Percentiles rank a stretch among this genome's conserved stretches.
Conservation (phyloP, 2,113 vertebrate genomes). For the Bos javanicus region DNA sequence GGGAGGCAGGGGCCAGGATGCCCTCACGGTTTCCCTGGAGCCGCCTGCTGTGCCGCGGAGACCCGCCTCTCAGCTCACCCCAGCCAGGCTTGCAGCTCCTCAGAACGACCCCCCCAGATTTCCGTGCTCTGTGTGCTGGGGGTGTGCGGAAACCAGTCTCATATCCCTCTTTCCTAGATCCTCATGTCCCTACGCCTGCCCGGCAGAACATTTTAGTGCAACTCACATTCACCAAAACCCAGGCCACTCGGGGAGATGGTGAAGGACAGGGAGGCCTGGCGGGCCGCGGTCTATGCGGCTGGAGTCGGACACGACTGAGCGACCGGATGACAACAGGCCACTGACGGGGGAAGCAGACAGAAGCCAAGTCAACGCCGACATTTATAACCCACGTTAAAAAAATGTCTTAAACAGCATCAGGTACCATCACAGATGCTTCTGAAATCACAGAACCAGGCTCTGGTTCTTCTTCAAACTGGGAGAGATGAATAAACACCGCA, state of each 20-base stretch:
- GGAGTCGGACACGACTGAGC: background rate
- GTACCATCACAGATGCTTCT: background rate
- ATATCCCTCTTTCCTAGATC: slow-evolving; percentile 3
- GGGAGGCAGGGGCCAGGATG: slow-evolving; percentile 77
- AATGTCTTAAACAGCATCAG: accelerated
- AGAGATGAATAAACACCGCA: background rate
- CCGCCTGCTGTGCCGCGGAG: slow-evolving; percentile 77
- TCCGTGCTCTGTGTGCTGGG: slow-evolving; percentile 67
- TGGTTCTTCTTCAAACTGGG: accelerated
- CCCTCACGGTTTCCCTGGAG: slow-evolving; percentile 73
- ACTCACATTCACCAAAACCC: background rate
- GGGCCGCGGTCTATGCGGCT: background rate
- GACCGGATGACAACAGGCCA: accelerated
- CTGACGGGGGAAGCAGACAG: background rate
- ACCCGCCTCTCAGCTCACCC: slow-evolving; percentile 14
- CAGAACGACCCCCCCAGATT: slow-evolving; percentile 64
- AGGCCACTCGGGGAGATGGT: background rate
- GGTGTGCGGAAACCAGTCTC: slow-evolving; percentile 54
- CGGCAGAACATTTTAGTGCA: background rate
- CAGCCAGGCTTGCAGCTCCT: slow-evolving; percentile 71
- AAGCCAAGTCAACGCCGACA: accelerated
- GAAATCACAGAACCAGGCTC: background rate
- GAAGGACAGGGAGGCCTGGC: background rate
- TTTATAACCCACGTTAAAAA: accelerated
- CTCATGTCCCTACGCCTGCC: slow-evolving; percentile 54